Evolutionary conservation across 2,888 invertebrate genomes (phyloP).

Genomic region (Agrochola lychnidis): DNA sequence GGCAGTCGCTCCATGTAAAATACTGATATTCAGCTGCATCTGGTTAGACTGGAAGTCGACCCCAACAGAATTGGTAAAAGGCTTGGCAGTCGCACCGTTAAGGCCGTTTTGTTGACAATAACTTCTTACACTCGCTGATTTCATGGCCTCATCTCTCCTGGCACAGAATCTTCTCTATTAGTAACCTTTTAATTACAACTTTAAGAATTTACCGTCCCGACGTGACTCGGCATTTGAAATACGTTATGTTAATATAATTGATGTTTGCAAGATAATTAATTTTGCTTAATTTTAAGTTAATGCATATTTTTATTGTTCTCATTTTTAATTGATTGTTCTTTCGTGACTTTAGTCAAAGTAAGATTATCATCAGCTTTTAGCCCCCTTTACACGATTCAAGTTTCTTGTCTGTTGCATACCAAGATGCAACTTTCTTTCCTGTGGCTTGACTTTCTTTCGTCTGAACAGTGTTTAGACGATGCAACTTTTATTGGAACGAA

Average conservation of each 20-base stretch:
- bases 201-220: slow-evolving; percentile 35
- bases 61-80: too few relatives aligned
- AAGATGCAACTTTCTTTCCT: too few relatives aligned
- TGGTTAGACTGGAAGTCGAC: too few relatives aligned
- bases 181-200: slow-evolving; percentile 50
- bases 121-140: neutral
- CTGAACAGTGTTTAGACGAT: too few relatives aligned
- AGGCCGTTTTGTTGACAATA: neutral
- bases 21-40: too few relatives aligned
- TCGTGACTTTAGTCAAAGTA: neutral
- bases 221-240: slow-evolving; percentile 43
- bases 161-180: slow-evolving; percentile 35
- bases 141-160: slow-evolving; percentile 14
- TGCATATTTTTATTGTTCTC: slow-evolving; percentile 18
- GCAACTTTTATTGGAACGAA: too few relatives aligned
- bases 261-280: slow-evolving; percentile 17
- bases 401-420: too few relatives aligned
- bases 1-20: too few relatives aligned
- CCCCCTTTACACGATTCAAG: too few relatives aligned
- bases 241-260: slow-evolving; percentile 1
- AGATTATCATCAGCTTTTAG: neutral
- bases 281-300: slow-evolving; percentile 9
- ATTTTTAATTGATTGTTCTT: neutral
- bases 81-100: too few relatives aligned
- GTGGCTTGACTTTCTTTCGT: too few relatives aligned